Percentiles rank a stretch among this genome's conserved stretches.
Evolutionary conservation across 2,888 invertebrate species (phyloP).

Genomic region (Agrochola macilenta): DNA sequence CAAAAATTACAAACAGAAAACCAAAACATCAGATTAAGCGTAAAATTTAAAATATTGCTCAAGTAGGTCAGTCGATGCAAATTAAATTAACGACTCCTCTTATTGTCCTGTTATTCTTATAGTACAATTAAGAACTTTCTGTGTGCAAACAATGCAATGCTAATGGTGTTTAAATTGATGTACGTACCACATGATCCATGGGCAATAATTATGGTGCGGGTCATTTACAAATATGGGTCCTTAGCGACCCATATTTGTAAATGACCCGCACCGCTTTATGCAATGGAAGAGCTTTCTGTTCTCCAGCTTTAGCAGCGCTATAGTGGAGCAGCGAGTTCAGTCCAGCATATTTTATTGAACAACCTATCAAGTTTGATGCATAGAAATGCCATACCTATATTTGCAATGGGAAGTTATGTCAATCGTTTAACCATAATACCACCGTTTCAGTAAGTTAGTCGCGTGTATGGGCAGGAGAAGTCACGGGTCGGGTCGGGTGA

Average conservation of each 20-base stretch:
- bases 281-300: background rate
- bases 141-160: constrained; percentile 70
- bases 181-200: constrained; percentile 14
- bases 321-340: background rate
- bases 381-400: background rate
- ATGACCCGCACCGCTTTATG: no score
- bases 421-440: constrained; percentile 7
- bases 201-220: background rate
- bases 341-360: background rate
- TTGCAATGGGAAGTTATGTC: background rate
- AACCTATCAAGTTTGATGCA: background rate
- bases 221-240: constrained; percentile 10
- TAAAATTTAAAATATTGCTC: constrained; percentile 62
- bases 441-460: constrained; percentile 31
- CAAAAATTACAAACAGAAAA: constrained; percentile 72
- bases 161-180: constrained; percentile 60
- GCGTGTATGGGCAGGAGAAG: constrained; percentile 35
- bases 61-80: constrained; percentile 71
- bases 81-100: constrained; percentile 72
- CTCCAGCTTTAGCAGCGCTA: background rate
- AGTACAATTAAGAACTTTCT: constrained; percentile 70
- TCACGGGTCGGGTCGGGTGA: constrained; percentile 44
- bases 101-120: constrained; percentile 64
- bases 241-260: no score
- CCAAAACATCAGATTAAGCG: constrained; percentile 66